These are phyloP conservation scores for Polymixis lichenea DNA, from an alignment of 2,888 invertebrate species.

Conservation along the genomic window DNA sequence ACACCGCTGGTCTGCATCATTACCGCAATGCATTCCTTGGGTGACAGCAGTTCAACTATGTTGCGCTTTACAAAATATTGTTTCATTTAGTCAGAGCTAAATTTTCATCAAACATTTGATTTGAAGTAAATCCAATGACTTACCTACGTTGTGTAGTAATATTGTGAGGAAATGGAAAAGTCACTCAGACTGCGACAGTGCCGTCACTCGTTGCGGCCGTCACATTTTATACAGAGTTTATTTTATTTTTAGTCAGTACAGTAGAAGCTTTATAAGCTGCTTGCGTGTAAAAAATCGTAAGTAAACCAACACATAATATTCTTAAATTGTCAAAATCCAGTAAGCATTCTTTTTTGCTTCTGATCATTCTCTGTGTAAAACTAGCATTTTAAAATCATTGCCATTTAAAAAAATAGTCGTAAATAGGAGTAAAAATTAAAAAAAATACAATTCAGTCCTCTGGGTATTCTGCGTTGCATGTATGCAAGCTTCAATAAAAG, in stretches of 20 bases:
- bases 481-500: background rate
- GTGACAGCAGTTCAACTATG: background rate
- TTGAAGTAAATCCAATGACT: slow-evolving; percentile 3
- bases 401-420: no score
- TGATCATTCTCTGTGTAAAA: background rate
- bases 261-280: background rate
- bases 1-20: no score
- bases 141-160: background rate
- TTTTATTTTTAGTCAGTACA: slow-evolving; percentile 8
- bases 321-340: background rate
- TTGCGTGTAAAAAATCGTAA: background rate
- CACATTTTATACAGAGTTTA: slow-evolving; percentile 6
- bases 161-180: slow-evolving; percentile 40
- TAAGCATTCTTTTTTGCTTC: background rate
- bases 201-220: background rate
- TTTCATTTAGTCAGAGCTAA: background rate
- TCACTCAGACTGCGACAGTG: slow-evolving; percentile 8
- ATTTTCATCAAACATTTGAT: background rate
- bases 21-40: background rate
- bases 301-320: no score
- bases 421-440: no score
- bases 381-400: background rate
- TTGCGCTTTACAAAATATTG: background rate
- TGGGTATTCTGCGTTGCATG: no score
- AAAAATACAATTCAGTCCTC: no score